phyloP scores from a whole-genome alignment of 2,797 vertebrate genomes.

The Arnoldichthys spilopterus region DNA sequence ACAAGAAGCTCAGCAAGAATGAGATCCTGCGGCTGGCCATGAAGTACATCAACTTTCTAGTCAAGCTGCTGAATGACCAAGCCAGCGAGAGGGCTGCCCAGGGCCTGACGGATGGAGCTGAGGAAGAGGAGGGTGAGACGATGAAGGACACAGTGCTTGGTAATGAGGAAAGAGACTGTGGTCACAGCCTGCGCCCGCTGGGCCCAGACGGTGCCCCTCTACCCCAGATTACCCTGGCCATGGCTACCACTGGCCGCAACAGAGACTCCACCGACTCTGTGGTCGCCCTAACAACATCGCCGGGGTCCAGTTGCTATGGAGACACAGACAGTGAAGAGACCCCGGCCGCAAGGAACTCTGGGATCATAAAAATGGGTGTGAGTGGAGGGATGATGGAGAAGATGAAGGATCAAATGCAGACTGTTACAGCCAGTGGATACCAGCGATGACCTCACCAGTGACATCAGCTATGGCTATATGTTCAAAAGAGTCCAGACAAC shows the following conservation, averaged over 20 bases:
- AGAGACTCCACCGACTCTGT: conserved; percentile 74
- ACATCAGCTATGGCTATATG: not conserved
- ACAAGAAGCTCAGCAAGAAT: conserved; percentile 95
- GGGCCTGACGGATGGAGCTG: conserved; percentile 32
- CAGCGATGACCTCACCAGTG: conserved; percentile 71
- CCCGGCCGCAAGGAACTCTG: conserved; percentile 65
- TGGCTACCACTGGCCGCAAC: conserved; percentile 59
- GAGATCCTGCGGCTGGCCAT: conserved; percentile 92
- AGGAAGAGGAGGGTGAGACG: conserved; percentile 49
- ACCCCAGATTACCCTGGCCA: not conserved
- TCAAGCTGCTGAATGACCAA: conserved; percentile 88
- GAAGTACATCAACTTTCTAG: conserved; percentile 92
- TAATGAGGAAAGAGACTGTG: conserved; percentile 26
- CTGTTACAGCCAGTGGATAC: conserved; percentile 67
- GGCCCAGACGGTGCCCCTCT: conserved; percentile 49
- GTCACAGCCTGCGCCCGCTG: conserved; percentile 36
- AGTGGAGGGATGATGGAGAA: conserved; percentile 71
- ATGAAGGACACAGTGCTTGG: conserved; percentile 30
- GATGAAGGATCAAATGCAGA: conserved; percentile 74
- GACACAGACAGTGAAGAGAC: conserved; percentile 81
- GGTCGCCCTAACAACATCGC: conserved; percentile 68
- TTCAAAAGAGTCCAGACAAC: not conserved
- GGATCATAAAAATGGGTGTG: conserved; percentile 57
- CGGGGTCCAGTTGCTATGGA: conserved; percentile 78
- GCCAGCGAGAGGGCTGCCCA: conserved; percentile 69